Base-by-base conservation (phyloP, 2,888 invertebrate genomes). In the Zaprionus lineosus region DNA sequence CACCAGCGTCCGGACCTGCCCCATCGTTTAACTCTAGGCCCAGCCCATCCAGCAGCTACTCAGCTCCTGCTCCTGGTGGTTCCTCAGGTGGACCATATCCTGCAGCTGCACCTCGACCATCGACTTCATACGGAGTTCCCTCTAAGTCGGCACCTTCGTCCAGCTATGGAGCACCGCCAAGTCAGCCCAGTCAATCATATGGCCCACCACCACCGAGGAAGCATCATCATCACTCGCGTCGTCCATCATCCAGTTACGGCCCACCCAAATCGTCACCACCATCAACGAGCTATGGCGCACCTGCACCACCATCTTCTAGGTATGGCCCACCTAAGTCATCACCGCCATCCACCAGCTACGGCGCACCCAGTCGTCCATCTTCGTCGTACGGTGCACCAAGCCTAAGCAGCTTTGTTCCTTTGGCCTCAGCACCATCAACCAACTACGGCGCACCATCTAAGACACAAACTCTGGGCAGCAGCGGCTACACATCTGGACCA, bases 391-490 rank as follows among this genome's bases (percentile, higher is more conserved):
- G 92, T 24, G 84, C 82, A 3, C 86, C 86, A 12, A 66, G 68
- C 43, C 26, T 92, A 91, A 77, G 91, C 72, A 78, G 51, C 52
- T 85, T 82, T 36, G 53, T 72, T 4, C 76, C 84, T 3, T 16
- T 66, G 14, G 51, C 75, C 0, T 90, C 90, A 6, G 70, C 78
- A 0, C 74, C 79, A 0, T 89, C 92, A 56, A 91, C 91, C 1
- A 92, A 91, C 81, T 92, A 92, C 57, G 92, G 92, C 1, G 91
- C 91, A 0, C 92, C 92, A 4, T 91, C 92, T 2, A 85, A 65
- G 46, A 67, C 68, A 0, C 87, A 64, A 47, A 59, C 70, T 1
- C 60, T 79, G 18, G 68, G 83, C 16, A 69, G 68, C 66, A 78
- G 48, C 19, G 85, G 85, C 14, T 85, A 85, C 15, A 60, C 83